Percentiles rank a stretch among this genome's conserved stretches.
Evolutionary conservation across 2,888 invertebrate species (phyloP).

Genomic region (Dasypolia templi): DNA sequence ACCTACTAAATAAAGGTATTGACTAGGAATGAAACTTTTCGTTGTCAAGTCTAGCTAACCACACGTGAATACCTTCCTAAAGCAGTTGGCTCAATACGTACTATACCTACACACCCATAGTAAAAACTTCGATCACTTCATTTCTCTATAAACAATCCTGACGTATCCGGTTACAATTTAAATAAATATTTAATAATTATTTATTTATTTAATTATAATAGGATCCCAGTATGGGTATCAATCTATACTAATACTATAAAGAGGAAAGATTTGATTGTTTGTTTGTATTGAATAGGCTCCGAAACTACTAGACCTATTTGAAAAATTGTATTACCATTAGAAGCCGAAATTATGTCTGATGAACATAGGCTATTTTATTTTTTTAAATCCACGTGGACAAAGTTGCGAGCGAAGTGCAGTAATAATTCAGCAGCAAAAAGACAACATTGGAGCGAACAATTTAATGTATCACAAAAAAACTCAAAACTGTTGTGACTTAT

Average conservation of each 20-base stretch:
- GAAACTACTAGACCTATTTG: too few species aligned
- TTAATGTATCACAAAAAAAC: constrained; percentile 38
- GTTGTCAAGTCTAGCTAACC: background rate
- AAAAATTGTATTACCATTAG: too few species aligned
- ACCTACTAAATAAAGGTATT: background rate
- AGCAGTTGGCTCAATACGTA: background rate
- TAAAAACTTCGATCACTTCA: constrained; percentile 4
- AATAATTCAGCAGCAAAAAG: constrained; percentile 45
- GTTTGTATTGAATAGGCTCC: too few species aligned
- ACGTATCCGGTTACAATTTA: background rate
- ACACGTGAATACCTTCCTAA: background rate
- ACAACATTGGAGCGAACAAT: constrained; percentile 46
- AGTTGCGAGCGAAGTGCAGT: too few species aligned
- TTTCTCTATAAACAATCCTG: background rate
- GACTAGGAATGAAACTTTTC: background rate
- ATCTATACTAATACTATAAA: too few species aligned
- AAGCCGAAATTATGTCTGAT: too few species aligned
- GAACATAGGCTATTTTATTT: too few species aligned
- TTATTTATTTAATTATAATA: constrained; percentile 31
- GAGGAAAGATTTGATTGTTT: too few species aligned
- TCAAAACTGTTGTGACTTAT: constrained; percentile 25
- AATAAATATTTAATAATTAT: constrained; percentile 40
- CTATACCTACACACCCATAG: background rate
- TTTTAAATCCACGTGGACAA: too few species aligned
- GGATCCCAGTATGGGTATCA: constrained; percentile 15